Evolutionary conservation across 92 coral and sea anemone genomes (phyloP).

Genomic region (Isaurus tuberculatus): DNA sequence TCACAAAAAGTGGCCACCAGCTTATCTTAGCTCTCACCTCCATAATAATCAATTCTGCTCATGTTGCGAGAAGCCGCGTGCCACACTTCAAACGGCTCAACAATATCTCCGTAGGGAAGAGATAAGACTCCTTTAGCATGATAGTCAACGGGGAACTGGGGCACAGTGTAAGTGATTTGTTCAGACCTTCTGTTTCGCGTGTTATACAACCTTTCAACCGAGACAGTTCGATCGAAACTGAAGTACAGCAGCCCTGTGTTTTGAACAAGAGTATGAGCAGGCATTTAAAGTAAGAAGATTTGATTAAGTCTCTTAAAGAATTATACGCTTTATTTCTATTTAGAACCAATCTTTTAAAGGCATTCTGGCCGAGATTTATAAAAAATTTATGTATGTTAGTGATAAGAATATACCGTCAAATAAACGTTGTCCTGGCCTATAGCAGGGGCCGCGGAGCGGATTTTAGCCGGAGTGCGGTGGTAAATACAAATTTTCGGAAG

Average conservation of each 20-base stretch:
- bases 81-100: constrained; percentile 99
- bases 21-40: constrained; percentile 62
- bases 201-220: neutral
- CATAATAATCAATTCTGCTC: constrained; percentile 98
- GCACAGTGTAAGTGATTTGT: constrained; percentile 7
- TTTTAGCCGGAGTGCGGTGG: too few relatives aligned
- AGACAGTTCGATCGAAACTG: neutral
- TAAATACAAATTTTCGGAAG: too few relatives aligned
- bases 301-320: too few relatives aligned
- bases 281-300: too few relatives aligned
- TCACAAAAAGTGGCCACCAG: too few relatives aligned
- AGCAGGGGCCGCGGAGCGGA: too few relatives aligned
- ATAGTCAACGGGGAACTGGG: constrained; percentile 86
- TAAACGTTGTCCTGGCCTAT: too few relatives aligned
- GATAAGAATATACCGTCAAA: too few relatives aligned
- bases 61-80: constrained; percentile 84
- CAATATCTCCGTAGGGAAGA: constrained; percentile 98
- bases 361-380: too few relatives aligned
- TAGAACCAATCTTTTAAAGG: too few relatives aligned
- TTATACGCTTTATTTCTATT: too few relatives aligned
- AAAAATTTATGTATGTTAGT: too few relatives aligned
- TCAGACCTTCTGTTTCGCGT: constrained; percentile 8
- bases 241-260: constrained; percentile 19
- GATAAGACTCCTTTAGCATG: constrained; percentile 92
- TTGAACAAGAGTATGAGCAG: neutral